A percentile compares a stretch with the other conserved stretches of the same genome.
These are phyloP conservation scores for Lacerta bilineata DNA, from an alignment of 2,797 vertebrate species.

Conservation along the genomic window DNA sequence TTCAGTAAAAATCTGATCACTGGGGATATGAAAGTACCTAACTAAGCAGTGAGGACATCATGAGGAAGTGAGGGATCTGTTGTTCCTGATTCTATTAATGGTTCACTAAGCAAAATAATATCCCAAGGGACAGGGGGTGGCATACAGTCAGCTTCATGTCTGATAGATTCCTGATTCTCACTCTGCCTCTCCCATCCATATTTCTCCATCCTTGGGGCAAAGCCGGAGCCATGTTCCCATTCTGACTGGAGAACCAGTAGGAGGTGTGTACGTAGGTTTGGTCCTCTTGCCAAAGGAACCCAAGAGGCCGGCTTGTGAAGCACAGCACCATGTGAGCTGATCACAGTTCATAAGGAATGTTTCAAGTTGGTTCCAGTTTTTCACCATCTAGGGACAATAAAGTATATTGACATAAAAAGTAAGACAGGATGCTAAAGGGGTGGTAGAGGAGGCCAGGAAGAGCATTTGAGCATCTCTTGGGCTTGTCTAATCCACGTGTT, in stretches of 20 bases:
- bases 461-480: neutral
- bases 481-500: neutral
- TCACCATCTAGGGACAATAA: slow-evolving; percentile 18
- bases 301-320: neutral
- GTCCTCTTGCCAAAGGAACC: neutral
- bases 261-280: neutral
- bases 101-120: slow-evolving; percentile 21
- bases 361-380: slow-evolving; percentile 40
- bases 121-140: neutral
- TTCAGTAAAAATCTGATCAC: slow-evolving; percentile 18
- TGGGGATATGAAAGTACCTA: neutral
- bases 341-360: slow-evolving; percentile 23
- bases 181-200: neutral
- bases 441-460: neutral
- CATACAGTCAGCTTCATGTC: neutral
- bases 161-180: neutral
- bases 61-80: neutral
- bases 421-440: neutral
- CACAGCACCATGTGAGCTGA: slow-evolving; percentile 15
- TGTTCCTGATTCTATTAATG: neutral
- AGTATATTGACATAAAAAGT: slow-evolving; percentile 13
- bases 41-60: neutral
- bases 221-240: neutral
- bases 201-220: neutral
- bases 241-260: neutral